These are phyloP conservation scores for Macroglossus sobrinus DNA, from an alignment of 2,113 vertebrate species.

Conservation along the genomic window DNA sequence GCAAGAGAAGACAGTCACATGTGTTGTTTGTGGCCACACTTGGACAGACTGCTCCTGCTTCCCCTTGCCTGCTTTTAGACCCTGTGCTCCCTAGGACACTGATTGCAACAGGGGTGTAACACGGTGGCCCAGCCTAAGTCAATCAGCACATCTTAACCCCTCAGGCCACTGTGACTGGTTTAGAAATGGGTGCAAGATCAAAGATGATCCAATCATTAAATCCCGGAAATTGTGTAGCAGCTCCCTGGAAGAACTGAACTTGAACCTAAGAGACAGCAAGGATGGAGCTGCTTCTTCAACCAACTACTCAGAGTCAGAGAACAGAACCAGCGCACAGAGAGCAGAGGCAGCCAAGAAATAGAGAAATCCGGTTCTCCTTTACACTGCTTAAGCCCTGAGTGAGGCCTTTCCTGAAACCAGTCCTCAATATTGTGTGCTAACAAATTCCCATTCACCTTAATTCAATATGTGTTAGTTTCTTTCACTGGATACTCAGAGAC, in stretches of 20 bases:
- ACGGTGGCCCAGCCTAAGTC: background rate
- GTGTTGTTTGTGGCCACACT: background rate
- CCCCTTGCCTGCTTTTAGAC: background rate
- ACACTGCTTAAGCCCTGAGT: background rate
- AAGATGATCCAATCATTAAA: background rate
- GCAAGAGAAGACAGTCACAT: background rate
- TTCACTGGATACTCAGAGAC: background rate
- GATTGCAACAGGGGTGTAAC: background rate
- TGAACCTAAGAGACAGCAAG: background rate
- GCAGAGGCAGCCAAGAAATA: background rate
- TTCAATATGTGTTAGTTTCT: background rate
- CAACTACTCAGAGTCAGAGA: background rate
- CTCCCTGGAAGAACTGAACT: background rate
- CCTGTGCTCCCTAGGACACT: too few relatives aligned
- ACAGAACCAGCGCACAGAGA: background rate
- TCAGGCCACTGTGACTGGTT: background rate
- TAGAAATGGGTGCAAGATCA: background rate
- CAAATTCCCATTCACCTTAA: background rate
- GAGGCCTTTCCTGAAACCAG: background rate
- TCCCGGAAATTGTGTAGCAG: too few relatives aligned
- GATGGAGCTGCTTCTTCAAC: background rate
- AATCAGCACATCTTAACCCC: background rate
- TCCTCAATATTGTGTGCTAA: background rate
- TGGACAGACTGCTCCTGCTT: background rate
- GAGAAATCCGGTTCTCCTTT: background rate